phyloP scores from a whole-genome alignment of 2,888 invertebrate species.

The Rotaria macrura region DNA sequence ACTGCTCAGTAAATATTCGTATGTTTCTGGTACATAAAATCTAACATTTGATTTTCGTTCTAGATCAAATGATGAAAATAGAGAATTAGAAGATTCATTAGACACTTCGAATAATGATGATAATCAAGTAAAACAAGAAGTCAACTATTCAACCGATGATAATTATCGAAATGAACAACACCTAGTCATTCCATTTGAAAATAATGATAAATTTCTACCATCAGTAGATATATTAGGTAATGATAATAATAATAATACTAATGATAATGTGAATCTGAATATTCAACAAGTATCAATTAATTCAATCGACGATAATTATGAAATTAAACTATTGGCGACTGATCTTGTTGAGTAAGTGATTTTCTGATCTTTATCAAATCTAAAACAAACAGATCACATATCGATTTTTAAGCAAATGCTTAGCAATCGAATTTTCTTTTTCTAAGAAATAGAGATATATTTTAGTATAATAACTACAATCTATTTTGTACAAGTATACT shows the following conservation, averaged over 20 bases:
- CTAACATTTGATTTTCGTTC: too few species aligned
- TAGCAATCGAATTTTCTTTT: too few species aligned
- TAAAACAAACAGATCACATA: too few species aligned
- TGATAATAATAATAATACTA: not conserved
- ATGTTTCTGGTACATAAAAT: too few species aligned
- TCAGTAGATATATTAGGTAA: not conserved
- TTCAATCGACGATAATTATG: not conserved
- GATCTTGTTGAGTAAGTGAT: not conserved
- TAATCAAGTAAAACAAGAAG: not conserved
- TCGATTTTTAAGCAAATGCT: too few species aligned
- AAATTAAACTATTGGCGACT: not conserved
- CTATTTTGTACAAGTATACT: too few species aligned
- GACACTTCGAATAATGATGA: not conserved
- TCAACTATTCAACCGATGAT: not conserved
- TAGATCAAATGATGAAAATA: too few species aligned
- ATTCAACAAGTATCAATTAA: not conserved
- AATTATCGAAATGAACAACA: not conserved
- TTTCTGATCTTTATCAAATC: too few species aligned
- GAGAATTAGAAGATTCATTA: not conserved
- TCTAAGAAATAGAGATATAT: too few species aligned
- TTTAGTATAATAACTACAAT: too few species aligned
- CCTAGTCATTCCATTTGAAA: not conserved
- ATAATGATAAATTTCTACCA: not conserved
- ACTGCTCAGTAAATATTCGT: not conserved
- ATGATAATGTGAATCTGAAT: too few species aligned